Percentiles rank a stretch among this genome's conserved stretches.
phyloP scores from a whole-genome alignment of 2,113 vertebrate genomes.

The Symphodus melops region DNA sequence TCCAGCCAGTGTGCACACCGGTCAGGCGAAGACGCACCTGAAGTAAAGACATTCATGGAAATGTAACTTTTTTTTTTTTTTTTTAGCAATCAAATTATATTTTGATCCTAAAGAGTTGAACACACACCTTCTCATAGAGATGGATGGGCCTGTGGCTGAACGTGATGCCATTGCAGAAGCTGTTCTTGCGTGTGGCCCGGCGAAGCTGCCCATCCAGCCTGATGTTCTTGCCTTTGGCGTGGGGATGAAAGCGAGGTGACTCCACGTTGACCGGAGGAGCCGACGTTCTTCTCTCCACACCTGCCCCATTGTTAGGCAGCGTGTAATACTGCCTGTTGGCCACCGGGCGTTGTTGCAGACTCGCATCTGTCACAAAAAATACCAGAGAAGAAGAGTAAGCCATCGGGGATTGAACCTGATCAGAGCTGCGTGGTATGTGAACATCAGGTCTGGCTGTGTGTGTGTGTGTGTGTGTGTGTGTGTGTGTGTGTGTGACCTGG shows the following conservation, averaged over 20 bases:
- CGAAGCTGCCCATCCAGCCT: slow-evolving; percentile 93
- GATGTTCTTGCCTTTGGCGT: slow-evolving; percentile 97
- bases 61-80: background rate
- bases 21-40: slow-evolving; percentile 91
- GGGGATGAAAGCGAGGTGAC: slow-evolving; percentile 93
- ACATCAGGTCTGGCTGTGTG: slow-evolving; percentile 24
- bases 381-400: background rate
- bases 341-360: slow-evolving; percentile 88
- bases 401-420: slow-evolving; percentile 11
- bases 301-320: slow-evolving; percentile 85
- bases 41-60: background rate
- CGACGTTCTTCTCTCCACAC: slow-evolving; percentile 86
- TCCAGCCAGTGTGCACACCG: slow-evolving; percentile 95
- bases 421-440: background rate
- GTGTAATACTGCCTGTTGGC: slow-evolving; percentile 91
- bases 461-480: background rate
- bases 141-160: slow-evolving; percentile 96
- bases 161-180: slow-evolving; percentile 97
- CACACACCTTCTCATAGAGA: slow-evolving; percentile 90
- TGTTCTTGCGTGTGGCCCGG: slow-evolving; percentile 93
- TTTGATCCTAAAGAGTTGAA: background rate
- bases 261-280: slow-evolving; percentile 82
- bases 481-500: slow-evolving; percentile 20
- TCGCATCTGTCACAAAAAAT: slow-evolving; percentile 83
- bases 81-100: background rate